phyloP scores from a whole-genome alignment of 1,140 invertebrate genomes.

The Araneus ventricosus region DNA sequence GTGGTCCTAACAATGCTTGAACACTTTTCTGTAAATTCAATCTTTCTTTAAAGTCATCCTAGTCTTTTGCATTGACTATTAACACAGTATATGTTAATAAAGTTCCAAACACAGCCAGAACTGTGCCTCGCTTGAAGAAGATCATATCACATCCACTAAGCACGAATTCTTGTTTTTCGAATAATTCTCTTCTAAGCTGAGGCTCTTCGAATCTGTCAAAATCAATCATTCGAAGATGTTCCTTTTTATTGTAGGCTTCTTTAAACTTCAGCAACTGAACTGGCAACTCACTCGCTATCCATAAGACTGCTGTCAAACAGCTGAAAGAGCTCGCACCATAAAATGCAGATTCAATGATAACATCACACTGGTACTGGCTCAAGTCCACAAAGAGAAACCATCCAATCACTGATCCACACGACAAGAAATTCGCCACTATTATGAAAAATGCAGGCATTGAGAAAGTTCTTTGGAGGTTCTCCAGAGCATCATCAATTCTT shows the following conservation, averaged over 20 bases:
- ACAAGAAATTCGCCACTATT: not conserved
- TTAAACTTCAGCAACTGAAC: not conserved
- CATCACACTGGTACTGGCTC: not conserved
- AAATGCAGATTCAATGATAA: not conserved
- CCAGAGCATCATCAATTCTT: not conserved
- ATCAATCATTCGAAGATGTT: not conserved
- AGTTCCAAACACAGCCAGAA: not conserved
- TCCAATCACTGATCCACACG: not conserved
- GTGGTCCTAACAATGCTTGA: no score
- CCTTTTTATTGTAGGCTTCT: not conserved
- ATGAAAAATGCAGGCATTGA: not conserved
- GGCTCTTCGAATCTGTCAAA: not conserved
- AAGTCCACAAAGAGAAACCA: not conserved
- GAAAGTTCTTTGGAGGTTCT: not conserved
- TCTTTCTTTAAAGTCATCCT: no score
- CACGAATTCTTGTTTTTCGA: not conserved
- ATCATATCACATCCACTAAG: not conserved
- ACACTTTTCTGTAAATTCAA: no score
- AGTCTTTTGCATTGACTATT: not conserved
- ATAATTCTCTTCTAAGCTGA: not conserved
- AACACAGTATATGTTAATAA: not conserved
- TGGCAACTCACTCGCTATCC: not conserved
- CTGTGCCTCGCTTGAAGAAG: not conserved
- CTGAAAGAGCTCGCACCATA: not conserved
- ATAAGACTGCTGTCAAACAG: not conserved